Conservation (phyloP, 2,888 invertebrate species). For the Melinaea marsaeus region DNA sequence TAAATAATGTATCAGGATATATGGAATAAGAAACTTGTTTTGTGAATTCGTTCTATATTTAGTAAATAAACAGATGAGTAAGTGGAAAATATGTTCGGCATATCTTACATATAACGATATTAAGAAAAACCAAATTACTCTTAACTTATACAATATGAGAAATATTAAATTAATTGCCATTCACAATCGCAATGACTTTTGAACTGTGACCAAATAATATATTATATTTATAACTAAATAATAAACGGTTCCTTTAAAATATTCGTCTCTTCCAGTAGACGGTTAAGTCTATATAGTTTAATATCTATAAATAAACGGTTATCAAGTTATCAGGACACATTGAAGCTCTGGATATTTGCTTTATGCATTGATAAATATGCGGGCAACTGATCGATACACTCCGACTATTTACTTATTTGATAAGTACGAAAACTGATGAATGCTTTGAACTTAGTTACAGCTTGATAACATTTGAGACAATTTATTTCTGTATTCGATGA, state of each 20-base stretch:
- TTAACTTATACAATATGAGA: too few species aligned
- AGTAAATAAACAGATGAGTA: too few species aligned
- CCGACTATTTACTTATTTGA: constrained; percentile 8
- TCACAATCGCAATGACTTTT: constrained; percentile 8
- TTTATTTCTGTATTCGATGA: not conserved
- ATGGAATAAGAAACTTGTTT: too few species aligned
- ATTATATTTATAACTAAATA: not conserved
- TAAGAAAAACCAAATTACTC: too few species aligned
- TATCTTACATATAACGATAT: too few species aligned
- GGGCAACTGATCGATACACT: constrained; percentile 45
- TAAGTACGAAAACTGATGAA: too few species aligned
- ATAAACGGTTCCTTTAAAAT: constrained; percentile 15
- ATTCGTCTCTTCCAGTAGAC: too few species aligned
- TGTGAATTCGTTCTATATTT: too few species aligned
- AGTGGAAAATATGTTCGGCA: too few species aligned
- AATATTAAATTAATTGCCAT: too few species aligned
- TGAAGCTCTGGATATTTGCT: constrained; percentile 44
- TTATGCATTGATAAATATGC: constrained; percentile 49
- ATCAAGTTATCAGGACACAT: constrained; percentile 37
- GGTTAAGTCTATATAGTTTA: constrained; percentile 8
- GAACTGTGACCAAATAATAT: not conserved
- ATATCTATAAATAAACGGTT: constrained; percentile 37
- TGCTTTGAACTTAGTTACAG: not conserved
- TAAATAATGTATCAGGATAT: not conserved
- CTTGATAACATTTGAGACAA: not conserved